phyloP scores from a whole-genome alignment of 1,140 invertebrate species.

The Drosophila serrata region DNA sequence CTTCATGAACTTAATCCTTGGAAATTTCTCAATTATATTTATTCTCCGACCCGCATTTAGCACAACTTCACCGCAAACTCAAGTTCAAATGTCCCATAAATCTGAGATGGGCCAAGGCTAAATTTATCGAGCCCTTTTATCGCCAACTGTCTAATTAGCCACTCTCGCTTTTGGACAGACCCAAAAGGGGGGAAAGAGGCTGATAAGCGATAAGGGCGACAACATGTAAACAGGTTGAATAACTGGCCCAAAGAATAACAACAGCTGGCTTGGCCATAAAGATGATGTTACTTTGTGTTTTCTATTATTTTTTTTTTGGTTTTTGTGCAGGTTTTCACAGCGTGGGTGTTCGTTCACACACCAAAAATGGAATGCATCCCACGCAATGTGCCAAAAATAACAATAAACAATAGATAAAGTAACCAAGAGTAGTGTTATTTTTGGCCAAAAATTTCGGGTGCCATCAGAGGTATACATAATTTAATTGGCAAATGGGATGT shows the following conservation, averaged over 20 bases:
- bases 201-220: slow-evolving; percentile 48
- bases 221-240: slow-evolving; percentile 56
- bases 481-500: slow-evolving; percentile 10
- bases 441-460: background rate
- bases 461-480: slow-evolving; percentile 1
- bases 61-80: slow-evolving; percentile 36
- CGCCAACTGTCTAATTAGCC: slow-evolving; percentile 63
- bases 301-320: background rate
- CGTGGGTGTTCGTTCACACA: slow-evolving; percentile 14
- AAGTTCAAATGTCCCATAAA: slow-evolving; percentile 71
- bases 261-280: slow-evolving; percentile 36
- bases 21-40: slow-evolving; percentile 4
- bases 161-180: slow-evolving; percentile 35
- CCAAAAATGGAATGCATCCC: slow-evolving; percentile 31
- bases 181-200: background rate
- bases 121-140: slow-evolving; percentile 69
- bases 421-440: background rate
- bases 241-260: slow-evolving; percentile 29
- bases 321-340: slow-evolving; percentile 5
- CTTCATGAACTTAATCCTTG: slow-evolving; percentile 5
- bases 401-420: slow-evolving; percentile 22
- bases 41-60: slow-evolving; percentile 39
- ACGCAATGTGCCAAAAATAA: slow-evolving; percentile 35
- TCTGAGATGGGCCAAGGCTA: slow-evolving; percentile 44
- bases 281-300: slow-evolving; percentile 9